These are phyloP conservation scores for Sebastes elongatus DNA, from an alignment of 2,797 vertebrate genomes.

Conservation along the genomic window DNA sequence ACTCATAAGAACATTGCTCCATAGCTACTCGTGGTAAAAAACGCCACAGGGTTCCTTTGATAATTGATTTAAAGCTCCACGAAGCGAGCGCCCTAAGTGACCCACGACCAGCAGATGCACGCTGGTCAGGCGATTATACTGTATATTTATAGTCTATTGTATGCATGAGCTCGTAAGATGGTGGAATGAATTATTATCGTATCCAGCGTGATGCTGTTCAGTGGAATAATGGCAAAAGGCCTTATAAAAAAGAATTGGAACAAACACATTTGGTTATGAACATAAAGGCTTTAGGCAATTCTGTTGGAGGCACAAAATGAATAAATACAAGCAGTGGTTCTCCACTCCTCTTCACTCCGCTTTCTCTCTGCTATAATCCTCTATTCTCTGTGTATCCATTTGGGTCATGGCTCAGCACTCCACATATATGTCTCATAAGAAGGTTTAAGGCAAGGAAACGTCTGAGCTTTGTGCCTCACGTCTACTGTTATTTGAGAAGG, in stretches of 20 bases:
- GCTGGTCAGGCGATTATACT: background rate
- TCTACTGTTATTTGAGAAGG: background rate
- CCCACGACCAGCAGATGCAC: background rate
- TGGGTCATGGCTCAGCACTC: slow-evolving; percentile 49
- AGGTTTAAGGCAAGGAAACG: slow-evolving; percentile 32
- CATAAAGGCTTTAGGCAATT: slow-evolving; percentile 26
- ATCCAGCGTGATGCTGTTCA: background rate
- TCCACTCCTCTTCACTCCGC: slow-evolving; percentile 16
- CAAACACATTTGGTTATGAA: slow-evolving; percentile 1
- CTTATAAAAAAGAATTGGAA: slow-evolving; percentile 1
- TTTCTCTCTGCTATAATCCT: slow-evolving; percentile 41
- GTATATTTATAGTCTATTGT: background rate
- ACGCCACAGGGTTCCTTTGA: background rate
- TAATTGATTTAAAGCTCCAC: background rate
- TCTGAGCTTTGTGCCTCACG: slow-evolving; percentile 2
- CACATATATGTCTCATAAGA: slow-evolving; percentile 35
- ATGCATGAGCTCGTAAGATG: background rate
- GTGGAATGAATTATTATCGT: background rate
- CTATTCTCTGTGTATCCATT: slow-evolving; percentile 35
- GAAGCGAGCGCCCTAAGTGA: background rate
- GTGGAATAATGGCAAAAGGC: background rate
- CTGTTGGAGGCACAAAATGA: slow-evolving; percentile 6
- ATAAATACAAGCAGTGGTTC: slow-evolving; percentile 22
- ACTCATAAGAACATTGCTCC: background rate
- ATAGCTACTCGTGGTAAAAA: background rate